These are phyloP conservation scores for Drosophila robusta DNA, from an alignment of 2,888 invertebrate genomes.

Conservation along the genomic window DNA sequence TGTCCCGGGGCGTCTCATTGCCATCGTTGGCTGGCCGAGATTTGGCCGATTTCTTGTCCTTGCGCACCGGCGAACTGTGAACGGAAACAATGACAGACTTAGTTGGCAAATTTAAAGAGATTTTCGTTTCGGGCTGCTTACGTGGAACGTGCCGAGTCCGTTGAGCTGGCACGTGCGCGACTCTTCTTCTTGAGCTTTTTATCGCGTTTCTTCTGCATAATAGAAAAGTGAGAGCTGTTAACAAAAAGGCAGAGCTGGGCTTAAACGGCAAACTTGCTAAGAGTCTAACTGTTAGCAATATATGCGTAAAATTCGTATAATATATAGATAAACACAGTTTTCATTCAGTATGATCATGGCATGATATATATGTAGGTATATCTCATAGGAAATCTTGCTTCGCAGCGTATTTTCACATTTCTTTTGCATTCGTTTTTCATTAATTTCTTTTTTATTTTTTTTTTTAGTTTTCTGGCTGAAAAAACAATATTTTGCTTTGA, in stretches of 20 bases:
- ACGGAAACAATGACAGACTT: neutral
- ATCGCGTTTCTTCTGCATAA: conserved; percentile 87
- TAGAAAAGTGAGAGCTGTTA: conserved; percentile 50
- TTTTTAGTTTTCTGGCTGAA: conserved; percentile 6
- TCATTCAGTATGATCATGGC: conserved; percentile 49
- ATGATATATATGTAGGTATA: conserved; percentile 35
- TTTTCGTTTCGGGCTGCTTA: conserved; percentile 72
- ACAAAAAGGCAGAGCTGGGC: neutral
- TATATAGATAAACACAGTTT: conserved; percentile 44
- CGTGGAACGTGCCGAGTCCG: conserved; percentile 87
- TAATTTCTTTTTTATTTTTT: neutral
- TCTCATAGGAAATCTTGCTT: conserved; percentile 19
- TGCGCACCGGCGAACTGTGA: conserved; percentile 67
- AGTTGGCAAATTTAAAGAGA: neutral
- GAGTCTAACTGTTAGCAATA: conserved; percentile 65
- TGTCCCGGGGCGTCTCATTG: conserved; percentile 50
- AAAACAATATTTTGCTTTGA: conserved; percentile 1
- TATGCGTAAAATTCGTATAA: conserved; percentile 17
- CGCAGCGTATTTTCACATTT: too few relatives aligned
- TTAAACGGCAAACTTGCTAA: conserved; percentile 41
- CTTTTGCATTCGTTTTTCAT: too few relatives aligned
- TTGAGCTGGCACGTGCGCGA: conserved; percentile 84
- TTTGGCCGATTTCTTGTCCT: conserved; percentile 46
- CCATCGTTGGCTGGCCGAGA: conserved; percentile 24
- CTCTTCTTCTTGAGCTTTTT: conserved; percentile 87